Base-by-base conservation (phyloP, 2,797 vertebrate species). In the Pterois miles region DNA sequence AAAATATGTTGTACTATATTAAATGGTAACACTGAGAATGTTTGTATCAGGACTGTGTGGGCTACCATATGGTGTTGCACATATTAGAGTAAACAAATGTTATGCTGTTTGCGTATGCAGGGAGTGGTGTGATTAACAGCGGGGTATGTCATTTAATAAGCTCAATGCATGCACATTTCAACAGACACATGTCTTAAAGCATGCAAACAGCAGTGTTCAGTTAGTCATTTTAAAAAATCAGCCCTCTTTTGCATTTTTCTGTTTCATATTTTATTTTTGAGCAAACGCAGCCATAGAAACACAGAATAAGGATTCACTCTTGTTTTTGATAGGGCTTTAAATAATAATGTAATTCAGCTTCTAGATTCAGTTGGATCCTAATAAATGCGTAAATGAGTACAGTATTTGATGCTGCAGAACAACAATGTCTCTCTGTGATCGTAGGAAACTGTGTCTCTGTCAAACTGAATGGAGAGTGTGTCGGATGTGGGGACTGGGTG, bases 371-470 rank as follows among this genome's bases (percentile, higher is more conserved):
- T 74, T 23, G 69, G 36, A 58, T 59, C 23, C 43, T 54, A 16
- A 33, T 62, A 33, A 59, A 73, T 57, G 60, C 34, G 27, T n/a
- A 16, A 34, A 29, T 58, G 50, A 72, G 34, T 36, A 31, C 48
- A 65, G 25, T 33, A 60, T 74, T 36, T 78, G 54, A 69, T 80
- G 71, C 56, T 18, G 54, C 62, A 25, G 29, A 50, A 59, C 56
- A 78, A 69, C 43, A 77, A 29, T 33, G 27, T 71, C 27, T 71
- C 38, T 64, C 8, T 78, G 50, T 74, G 68, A 76, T 71, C 23
- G 1, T 1, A 23, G 71, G 43, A 46, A n/a, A 36, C 43, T 73
- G 53, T 31, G 64, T 53, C 38, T 62, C 18, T 54, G 40, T 65
- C 57, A 76, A 12, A 84, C 46, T 48, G 23, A 65, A 60, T 22